Conservation (phyloP, 2,113 vertebrate genomes). For the Psephotus haematonotus region DNA sequence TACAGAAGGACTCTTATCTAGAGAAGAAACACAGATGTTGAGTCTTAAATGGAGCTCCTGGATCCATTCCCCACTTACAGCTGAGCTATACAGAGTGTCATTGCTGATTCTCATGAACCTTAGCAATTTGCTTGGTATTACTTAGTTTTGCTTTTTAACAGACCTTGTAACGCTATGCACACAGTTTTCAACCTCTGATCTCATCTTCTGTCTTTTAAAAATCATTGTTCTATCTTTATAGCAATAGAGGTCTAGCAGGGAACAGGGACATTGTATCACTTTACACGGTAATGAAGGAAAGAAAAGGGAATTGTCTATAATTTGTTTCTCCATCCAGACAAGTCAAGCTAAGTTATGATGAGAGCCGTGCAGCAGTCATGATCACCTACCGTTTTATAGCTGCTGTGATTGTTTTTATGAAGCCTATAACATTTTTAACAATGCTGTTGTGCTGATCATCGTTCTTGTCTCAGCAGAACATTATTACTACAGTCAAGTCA, state of each 20-base stretch:
- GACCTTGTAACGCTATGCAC: background rate
- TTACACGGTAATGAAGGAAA: slow-evolving; percentile 47
- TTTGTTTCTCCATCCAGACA: slow-evolving; percentile 76
- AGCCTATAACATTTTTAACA: slow-evolving; percentile 70
- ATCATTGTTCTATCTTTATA: slow-evolving; percentile 62
- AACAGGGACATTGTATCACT: slow-evolving; percentile 44
- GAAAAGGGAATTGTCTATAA: slow-evolving; percentile 61
- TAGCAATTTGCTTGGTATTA: background rate
- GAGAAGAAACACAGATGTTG: background rate
- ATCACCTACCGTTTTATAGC: slow-evolving; percentile 77
- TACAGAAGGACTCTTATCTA: background rate
- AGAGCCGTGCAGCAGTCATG: slow-evolving; percentile 54
- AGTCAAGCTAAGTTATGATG: slow-evolving; percentile 73
- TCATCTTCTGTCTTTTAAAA: slow-evolving; percentile 61
- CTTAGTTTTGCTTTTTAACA: slow-evolving; percentile 24
- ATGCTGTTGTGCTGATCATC: slow-evolving; percentile 57
- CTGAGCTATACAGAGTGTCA: background rate
- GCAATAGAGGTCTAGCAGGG: slow-evolving; percentile 35
- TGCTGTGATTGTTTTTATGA: slow-evolving; percentile 78
- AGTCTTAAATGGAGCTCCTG: background rate
- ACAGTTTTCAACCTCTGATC: slow-evolving; percentile 34
- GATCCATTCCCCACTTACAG: background rate
- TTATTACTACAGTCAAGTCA: slow-evolving; percentile 61
- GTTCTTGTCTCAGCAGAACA: slow-evolving; percentile 71
- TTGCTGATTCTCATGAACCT: background rate